phyloP scores from a whole-genome alignment of 1,140 invertebrate genomes.

The Diabrotica virgifera region DNA sequence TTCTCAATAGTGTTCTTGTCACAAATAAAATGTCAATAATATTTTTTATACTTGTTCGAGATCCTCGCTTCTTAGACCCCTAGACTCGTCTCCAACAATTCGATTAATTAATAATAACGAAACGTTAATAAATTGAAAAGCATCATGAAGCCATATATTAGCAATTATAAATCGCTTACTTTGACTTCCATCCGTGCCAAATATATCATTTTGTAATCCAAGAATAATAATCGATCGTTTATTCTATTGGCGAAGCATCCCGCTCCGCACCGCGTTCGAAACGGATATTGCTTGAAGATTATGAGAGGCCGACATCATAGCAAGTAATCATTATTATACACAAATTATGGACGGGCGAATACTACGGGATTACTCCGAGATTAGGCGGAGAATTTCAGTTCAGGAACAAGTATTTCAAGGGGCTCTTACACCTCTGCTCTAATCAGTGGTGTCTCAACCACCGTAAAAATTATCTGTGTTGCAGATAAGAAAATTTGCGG shows the following conservation, averaged over 20 bases:
- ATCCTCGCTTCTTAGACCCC: too few relatives aligned
- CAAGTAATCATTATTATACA: slow-evolving; percentile 7
- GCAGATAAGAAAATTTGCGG: too few relatives aligned
- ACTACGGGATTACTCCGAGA: slow-evolving; percentile 3
- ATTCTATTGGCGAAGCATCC: neutral
- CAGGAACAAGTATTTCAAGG: neutral
- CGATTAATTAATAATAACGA: too few relatives aligned
- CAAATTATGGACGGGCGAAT: slow-evolving; percentile 8
- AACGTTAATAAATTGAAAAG: too few relatives aligned
- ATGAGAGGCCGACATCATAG: slow-evolving; percentile 9
- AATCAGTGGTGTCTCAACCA: neutral
- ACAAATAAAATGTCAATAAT: too few relatives aligned
- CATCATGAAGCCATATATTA: too few relatives aligned
- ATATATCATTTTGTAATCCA: neutral
- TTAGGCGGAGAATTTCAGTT: neutral
- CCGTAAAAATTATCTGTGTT: too few relatives aligned
- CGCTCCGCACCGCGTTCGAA: neutral
- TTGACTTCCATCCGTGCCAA: neutral
- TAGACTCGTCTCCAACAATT: too few relatives aligned
- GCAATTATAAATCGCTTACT: too few relatives aligned
- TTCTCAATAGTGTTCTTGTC: too few relatives aligned
- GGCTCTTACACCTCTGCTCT: neutral
- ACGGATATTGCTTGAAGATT: slow-evolving; percentile 3
- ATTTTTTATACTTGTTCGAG: too few relatives aligned
- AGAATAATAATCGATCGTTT: neutral